Evolutionary conservation across 2,888 invertebrate genomes (phyloP), one percentile per base, ranked within the genome.

Genomic region (Beris morrisii): DNA sequence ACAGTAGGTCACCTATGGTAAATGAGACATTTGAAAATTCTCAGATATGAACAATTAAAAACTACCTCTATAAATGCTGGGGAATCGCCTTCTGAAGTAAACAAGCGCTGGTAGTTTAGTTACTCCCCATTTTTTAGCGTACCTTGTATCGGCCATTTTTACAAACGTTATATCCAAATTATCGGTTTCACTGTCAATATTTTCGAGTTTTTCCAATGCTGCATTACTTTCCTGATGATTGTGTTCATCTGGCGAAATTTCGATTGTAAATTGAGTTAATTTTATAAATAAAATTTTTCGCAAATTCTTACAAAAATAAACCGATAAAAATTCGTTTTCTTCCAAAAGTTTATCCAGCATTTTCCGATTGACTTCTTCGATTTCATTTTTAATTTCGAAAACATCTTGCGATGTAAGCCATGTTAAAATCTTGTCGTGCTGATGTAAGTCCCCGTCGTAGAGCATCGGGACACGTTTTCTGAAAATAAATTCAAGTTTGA

Each of bases 391-490:
- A 64, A 95, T 90, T 82, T 95, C 95, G 82, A 95, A 95, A 64
- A 95, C 93, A 77, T 95, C 95, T 76, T 95, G 95, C 56, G 94
- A 94, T 31, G 95, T 95, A 50, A 95, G 82, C 95, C 95, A 95
- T 70, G 89, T 87, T 5, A 95, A 82, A 28, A 95, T 87, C 77
- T 88, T 89, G 61, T 93, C 93, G 45, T 91, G 91, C 79, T 95
- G 94, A 70, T 88, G 89, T 45, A 95, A 81, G 77, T 95, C 95
- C 5, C 95, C 94, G 73, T 95, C 95, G 77, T 93, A 95, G 5
- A 93, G 83, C 79, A 94, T 88, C 0, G 95, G 94, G 9, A 88
- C 87, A 81, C 87, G 87, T 77, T 87, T 87, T 38, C 81, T 81
- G n/a, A 11, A 67, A 67, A 48, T 55, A 22, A 22, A 22, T 22